phyloP scores from a whole-genome alignment of 2,113 vertebrate species.

The Dasyprocta punctata region DNA sequence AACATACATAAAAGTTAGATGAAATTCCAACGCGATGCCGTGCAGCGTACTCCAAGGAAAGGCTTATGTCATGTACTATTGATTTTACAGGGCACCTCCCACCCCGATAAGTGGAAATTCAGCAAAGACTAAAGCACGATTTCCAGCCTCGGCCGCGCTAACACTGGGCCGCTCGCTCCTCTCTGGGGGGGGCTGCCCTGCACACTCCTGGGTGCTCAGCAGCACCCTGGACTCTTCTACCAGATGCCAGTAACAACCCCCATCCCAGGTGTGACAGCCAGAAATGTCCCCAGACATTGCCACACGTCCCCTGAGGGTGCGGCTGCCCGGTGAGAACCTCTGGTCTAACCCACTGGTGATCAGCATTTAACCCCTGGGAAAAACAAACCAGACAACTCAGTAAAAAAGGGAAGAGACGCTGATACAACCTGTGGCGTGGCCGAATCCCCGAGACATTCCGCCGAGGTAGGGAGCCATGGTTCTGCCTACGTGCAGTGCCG shows the following conservation, averaged over 20 bases:
- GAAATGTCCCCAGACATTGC: not conserved
- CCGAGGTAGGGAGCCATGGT: not conserved
- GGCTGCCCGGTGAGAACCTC: not conserved
- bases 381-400: not conserved
- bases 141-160: not conserved
- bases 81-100: not conserved
- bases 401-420: not conserved
- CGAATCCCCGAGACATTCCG: not conserved
- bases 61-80: not conserved
- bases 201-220: not conserved
- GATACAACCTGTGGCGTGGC: fast-evolving
- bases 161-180: not conserved
- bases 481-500: not conserved
- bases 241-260: not conserved
- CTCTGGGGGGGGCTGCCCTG: not conserved
- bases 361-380: not conserved
- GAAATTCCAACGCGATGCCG: not conserved
- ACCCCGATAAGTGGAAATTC: not conserved
- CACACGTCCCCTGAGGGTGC: not conserved
- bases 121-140: not conserved
- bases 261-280: not conserved
- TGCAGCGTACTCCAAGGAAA: not conserved
- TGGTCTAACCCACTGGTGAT: not conserved
- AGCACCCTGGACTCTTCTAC: not conserved
- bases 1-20: not conserved